phyloP scores from a whole-genome alignment of 2,888 invertebrate genomes.

The Rapana venosa region DNA sequence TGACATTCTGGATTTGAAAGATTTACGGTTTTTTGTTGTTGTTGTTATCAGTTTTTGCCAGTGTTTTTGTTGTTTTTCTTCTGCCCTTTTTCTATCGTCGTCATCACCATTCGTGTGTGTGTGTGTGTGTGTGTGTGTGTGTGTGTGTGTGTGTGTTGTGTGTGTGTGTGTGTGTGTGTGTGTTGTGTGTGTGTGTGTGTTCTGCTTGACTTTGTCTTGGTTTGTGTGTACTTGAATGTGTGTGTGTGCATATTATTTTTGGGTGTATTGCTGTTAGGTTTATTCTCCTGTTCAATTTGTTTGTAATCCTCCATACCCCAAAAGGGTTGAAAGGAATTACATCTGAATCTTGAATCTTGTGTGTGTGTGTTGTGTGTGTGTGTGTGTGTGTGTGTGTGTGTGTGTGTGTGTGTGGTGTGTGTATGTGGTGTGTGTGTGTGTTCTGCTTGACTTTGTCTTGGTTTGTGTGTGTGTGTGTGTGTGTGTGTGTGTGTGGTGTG shows the following conservation, averaged over 20 bases:
- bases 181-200: not conserved
- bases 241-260: not conserved
- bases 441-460: not conserved
- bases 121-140: constrained; percentile 18
- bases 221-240: not conserved
- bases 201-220: not conserved
- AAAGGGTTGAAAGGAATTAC: no score
- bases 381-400: not conserved
- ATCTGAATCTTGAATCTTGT: no score
- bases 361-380: not conserved
- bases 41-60: no score
- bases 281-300: no score
- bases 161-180: not conserved
- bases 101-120: not conserved
- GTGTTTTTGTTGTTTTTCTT: no score
- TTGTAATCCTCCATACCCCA: no score
- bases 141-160: constrained; percentile 13
- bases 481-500: not conserved
- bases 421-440: not conserved
- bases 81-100: no score
- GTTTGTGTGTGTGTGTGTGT: not conserved
- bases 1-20: no score
- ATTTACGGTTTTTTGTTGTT: no score
- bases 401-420: not conserved
- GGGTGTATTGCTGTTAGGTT: no score